Percentiles rank a stretch among this genome's conserved stretches.
Conservation (phyloP, 2,113 vertebrate species). For the Pithys albifrons region DNA sequence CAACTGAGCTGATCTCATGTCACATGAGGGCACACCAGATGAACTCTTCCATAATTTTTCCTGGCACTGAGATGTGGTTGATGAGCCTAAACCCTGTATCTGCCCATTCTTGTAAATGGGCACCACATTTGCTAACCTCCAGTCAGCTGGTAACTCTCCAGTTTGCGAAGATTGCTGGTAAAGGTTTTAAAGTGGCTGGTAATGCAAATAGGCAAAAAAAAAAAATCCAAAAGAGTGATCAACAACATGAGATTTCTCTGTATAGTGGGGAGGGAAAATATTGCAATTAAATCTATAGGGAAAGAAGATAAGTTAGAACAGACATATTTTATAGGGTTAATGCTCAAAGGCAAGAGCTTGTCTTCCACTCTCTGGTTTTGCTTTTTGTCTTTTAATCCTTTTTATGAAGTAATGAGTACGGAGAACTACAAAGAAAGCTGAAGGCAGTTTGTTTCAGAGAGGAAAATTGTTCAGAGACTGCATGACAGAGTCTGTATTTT, state of each 20-base stretch:
- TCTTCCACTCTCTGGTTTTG: neutral
- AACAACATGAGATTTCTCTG: neutral
- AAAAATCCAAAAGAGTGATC: neutral
- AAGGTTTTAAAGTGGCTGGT: neutral
- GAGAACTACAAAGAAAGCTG: neutral
- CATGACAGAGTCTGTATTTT: neutral
- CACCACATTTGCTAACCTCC: neutral
- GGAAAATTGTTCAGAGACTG: neutral
- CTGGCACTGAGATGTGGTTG: neutral
- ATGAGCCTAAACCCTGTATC: neutral
- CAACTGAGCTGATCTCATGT: no score
- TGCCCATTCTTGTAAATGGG: neutral
- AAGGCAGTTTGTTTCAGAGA: neutral
- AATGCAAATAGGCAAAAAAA: neutral
- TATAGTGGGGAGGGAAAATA: neutral
- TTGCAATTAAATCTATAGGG: neutral
- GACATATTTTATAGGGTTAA: neutral
- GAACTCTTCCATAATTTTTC: neutral
- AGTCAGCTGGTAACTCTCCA: neutral
- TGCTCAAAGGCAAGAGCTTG: neutral
- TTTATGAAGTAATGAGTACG: neutral
- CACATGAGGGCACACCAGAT: neutral
- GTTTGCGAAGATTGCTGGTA: neutral
- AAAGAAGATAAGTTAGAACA: neutral
- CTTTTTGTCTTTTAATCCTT: constrained; percentile 15